These are phyloP conservation scores for Sphinx pinastri DNA, from an alignment of 2,888 invertebrate species.

Conservation along the genomic window DNA sequence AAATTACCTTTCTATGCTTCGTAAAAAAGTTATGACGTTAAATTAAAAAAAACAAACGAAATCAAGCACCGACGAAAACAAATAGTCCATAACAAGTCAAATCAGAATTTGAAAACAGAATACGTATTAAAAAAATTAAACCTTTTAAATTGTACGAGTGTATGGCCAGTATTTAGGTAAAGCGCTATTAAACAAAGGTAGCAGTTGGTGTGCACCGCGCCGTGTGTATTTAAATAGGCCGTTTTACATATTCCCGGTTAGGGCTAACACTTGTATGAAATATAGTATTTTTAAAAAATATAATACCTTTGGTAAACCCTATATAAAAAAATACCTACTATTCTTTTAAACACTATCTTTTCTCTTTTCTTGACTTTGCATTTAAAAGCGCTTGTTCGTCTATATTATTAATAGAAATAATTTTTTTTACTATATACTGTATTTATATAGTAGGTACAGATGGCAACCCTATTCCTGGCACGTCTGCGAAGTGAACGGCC, in stretches of 20 bases:
- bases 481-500: conserved; percentile 10
- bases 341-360: too few species aligned
- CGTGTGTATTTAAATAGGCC: conserved; percentile 48
- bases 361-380: too few species aligned
- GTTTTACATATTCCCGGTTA: conserved; percentile 47
- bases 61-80: background rate
- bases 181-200: conserved; percentile 19
- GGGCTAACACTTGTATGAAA: too few species aligned
- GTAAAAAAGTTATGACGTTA: background rate
- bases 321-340: too few species aligned
- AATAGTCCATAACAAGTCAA: background rate
- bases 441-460: too few species aligned
- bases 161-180: conserved; percentile 18
- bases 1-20: too few species aligned
- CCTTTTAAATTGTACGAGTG: conserved; percentile 4
- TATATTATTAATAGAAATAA: too few species aligned
- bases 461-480: conserved; percentile 22
- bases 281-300: too few species aligned
- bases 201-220: conserved; percentile 23
- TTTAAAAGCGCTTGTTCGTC: too few species aligned
- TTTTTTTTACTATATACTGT: too few species aligned
- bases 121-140: background rate
- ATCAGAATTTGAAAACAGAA: background rate
- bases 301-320: too few species aligned
- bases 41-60: background rate